Evolutionary conservation across 2,888 invertebrate genomes (phyloP), one percentile per base, ranked within the genome.

Genomic region (Mimachlamys varia): DNA sequence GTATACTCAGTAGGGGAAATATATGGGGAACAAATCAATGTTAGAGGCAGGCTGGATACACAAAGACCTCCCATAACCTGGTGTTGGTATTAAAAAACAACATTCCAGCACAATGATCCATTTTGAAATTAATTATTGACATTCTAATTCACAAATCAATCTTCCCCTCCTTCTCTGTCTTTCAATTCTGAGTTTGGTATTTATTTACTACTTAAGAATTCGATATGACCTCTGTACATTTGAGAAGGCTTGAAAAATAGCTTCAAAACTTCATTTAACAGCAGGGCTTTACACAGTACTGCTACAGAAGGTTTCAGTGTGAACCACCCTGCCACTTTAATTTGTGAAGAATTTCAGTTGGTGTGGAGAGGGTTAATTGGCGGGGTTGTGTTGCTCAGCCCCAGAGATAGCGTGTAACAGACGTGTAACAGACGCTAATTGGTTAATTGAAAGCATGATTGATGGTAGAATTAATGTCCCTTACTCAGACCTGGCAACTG

Each of bases 361-460:
- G 76, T 76, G 76, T 76, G 22, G 76, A 76, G 27, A 76, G 33
- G 76, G 76, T 76, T 27, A 76, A 76, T 76, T 76, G 76, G 27
- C 76, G 27, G 33, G 76, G 76, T 76, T 76, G 62, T 62, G 62
- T 22, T n/a, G 76, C 10, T 22, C 27, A 33, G 76, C 76, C 76
- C 76, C 33, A 33, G 12, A 76, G 76, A 76, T 76, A 76, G 33
- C 33, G 76, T 76, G 76, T 76, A 76, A 27, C 33, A 22, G 33
- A 33, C 33, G 76, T 76, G 76, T 76, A 76, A 27, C 33, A 22
- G 33, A 33, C 12, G 7, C 4, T 76, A 76, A 76, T 76, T 76
- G 76, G 76, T 76, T 76, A 33, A 76, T 76, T 76, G 76, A 33
- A 33, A 76, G 76, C 27, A 76, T 76, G 76, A 76, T 76, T 76